Conservation (phyloP, 1,140 invertebrate genomes). For the Ruditapes philippinarum region DNA sequence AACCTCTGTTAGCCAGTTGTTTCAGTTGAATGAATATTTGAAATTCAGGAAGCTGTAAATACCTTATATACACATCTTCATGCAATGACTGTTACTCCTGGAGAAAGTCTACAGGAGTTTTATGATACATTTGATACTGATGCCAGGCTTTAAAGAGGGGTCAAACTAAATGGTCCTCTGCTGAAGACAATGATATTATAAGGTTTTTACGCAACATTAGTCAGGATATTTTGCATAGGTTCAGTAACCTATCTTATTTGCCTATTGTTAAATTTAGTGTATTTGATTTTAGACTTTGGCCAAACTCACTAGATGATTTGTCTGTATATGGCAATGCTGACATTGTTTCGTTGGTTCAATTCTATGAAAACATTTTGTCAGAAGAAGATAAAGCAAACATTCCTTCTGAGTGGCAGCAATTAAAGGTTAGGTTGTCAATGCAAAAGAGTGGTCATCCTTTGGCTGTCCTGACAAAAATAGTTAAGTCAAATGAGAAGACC, state of each 20-base stretch:
- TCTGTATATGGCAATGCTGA: background rate
- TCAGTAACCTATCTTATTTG: background rate
- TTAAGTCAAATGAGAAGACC: background rate
- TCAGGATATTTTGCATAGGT: background rate
- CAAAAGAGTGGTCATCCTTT: background rate
- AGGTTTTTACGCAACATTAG: background rate
- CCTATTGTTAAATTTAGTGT: background rate
- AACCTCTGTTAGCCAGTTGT: conserved; percentile 25
- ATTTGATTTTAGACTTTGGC: conserved; percentile 19
- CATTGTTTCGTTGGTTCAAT: background rate
- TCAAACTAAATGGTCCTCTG: conserved; percentile 25
- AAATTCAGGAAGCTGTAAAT: conserved; percentile 48
- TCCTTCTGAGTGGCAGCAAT: conserved; percentile 8
- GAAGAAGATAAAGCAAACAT: conserved; percentile 7
- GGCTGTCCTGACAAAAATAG: background rate
- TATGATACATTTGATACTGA: conserved; percentile 5
- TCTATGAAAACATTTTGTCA: background rate
- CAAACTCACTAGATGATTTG: background rate
- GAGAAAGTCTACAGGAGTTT: background rate
- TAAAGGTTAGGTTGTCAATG: conserved; percentile 23
- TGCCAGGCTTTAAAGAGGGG: background rate
- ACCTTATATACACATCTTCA: conserved; percentile 19
- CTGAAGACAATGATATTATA: background rate
- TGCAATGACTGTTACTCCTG: conserved; percentile 34
- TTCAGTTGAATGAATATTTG: conserved; percentile 62